phyloP scores from a whole-genome alignment of 2,888 invertebrate genomes.

The Parthenolecanium corni region DNA sequence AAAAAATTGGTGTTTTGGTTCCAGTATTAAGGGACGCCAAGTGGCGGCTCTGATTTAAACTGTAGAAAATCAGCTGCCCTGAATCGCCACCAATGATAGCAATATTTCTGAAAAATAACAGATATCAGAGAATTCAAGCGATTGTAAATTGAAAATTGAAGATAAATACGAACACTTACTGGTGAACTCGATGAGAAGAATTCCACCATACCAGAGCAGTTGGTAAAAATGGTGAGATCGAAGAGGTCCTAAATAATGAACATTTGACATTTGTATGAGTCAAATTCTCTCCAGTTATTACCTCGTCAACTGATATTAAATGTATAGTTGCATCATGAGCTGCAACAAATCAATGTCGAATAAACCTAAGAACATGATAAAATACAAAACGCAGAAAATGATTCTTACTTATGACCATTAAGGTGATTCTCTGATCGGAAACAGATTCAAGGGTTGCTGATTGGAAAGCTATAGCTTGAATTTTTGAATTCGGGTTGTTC shows the following conservation, averaged over 20 bases:
- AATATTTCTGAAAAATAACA: conserved; percentile 33
- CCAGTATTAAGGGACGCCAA: conserved; percentile 1
- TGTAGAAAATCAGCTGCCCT: conserved; percentile 50
- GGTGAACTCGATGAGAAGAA: conserved; percentile 12
- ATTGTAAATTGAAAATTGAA: no score
- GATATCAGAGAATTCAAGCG: background rate
- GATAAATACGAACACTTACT: background rate
- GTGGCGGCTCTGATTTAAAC: conserved; percentile 6
- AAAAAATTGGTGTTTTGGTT: conserved; percentile 10
- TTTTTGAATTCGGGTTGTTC: conserved; percentile 10
- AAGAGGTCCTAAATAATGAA: background rate
- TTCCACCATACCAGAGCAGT: conserved; percentile 21
- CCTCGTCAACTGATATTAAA: conserved; percentile 1
- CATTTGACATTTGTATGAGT: background rate
- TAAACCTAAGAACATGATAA: background rate
- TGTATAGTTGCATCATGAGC: conserved; percentile 13
- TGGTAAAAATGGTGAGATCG: conserved; percentile 3
- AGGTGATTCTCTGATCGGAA: conserved; percentile 7
- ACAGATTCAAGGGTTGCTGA: conserved; percentile 7
- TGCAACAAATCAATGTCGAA: background rate
- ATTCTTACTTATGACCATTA: conserved; percentile 7
- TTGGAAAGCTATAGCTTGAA: conserved; percentile 25
- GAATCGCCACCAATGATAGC: conserved; percentile 40
- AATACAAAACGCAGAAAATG: background rate
- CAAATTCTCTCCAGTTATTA: background rate